Base-by-base conservation (phyloP, 2,797 vertebrate genomes). In the Pangasius mekongensis region DNA sequence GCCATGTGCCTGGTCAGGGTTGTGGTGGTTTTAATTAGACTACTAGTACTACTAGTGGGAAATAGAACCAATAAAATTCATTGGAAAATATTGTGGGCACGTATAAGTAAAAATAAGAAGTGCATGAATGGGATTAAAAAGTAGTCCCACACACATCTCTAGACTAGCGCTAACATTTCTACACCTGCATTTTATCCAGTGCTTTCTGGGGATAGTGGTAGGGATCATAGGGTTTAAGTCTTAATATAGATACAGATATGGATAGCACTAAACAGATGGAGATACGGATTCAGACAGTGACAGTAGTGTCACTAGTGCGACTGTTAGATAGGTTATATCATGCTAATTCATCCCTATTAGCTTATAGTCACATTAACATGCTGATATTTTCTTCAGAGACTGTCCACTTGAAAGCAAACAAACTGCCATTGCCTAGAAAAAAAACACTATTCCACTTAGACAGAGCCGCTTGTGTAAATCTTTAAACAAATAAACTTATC, bases 401-500 rank as follows among this genome's bases (percentile, higher is more conserved):
- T 54, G n/a, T 58, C 77, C 30, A 80, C 30, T 39, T 82, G 14
- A 82, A 60, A 62, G 33, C 33, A 60, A 36, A 82, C 30, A 39
- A 36, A 39, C 33, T 82, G 56, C 33, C 7, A 27, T 39, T 81
- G 14, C 56, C 11, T 43, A 2, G 56, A 82, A 47, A 82, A 82
- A 27, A 47, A 82, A n/a, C 56, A 24, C 33, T 81, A 3, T 54
- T 78, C 43, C 27, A 36, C 33, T 60, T 81, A 24, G 54, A 24
- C 56, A 62, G 11, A 60, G 60, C 33, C 11, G 5, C n/a, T 93
- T 89, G 24, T 87, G 90, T 87, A 89, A 71, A 30, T 52, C 6
- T 81, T 87, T 92, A 87, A 90, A 84, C 84, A 94, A 94, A 94
- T 93, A 93, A 92, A 95, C 91, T 96, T 96, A 97, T 97, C 96